Evolutionary conservation across 2,888 invertebrate species (phyloP).

Genomic region (Omphaloscelis lunosa): DNA sequence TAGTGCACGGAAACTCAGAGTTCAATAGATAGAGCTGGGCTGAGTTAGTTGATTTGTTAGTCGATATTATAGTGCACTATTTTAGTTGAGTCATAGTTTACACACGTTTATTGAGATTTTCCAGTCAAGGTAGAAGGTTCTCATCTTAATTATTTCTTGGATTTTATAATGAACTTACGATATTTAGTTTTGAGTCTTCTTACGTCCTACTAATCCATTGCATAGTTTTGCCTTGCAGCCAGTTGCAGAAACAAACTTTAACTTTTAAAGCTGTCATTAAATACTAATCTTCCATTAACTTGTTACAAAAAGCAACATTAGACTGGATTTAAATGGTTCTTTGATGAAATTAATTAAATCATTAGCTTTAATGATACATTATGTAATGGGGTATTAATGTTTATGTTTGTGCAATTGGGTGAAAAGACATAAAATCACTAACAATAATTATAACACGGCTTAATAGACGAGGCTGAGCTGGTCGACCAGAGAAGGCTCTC

Average conservation of each 20-base stretch:
- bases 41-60: background rate
- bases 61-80: background rate
- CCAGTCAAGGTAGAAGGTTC: background rate
- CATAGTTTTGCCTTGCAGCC: background rate
- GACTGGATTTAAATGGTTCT: too few species aligned
- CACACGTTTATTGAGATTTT: background rate
- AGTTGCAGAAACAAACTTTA: too few species aligned
- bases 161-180: too few species aligned
- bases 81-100: background rate
- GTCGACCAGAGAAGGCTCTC: background rate
- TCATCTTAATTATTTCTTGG: background rate
- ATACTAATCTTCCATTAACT: too few species aligned
- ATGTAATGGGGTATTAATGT: too few species aligned
- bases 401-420: too few species aligned
- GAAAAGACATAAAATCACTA: background rate
- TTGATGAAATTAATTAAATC: too few species aligned
- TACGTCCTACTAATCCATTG: background rate
- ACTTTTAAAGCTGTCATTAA: too few species aligned
- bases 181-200: background rate
- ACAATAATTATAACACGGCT: background rate
- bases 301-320: too few species aligned
- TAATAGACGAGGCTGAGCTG: background rate
- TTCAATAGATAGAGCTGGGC: conserved; percentile 4
- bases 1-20: conserved; percentile 1
- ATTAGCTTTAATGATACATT: too few species aligned